phyloP scores from a whole-genome alignment of 2,888 invertebrate species.

The Rotaria sp. region DNA sequence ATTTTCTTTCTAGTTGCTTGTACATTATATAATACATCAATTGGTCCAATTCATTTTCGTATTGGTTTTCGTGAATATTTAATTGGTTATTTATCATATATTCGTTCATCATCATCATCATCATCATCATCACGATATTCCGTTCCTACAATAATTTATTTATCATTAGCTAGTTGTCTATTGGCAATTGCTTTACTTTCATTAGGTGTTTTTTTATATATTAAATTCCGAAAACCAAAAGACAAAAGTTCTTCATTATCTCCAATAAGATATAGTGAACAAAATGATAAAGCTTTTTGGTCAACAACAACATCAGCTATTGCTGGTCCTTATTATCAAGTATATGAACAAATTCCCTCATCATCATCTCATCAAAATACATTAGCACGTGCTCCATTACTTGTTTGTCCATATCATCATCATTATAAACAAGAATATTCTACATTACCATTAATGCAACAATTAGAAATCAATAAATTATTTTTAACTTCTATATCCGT shows the following conservation, averaged over 20 bases:
- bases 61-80: conserved; percentile 27
- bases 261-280: not conserved
- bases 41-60: not conserved
- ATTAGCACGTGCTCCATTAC: not conserved
- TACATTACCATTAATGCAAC: not conserved
- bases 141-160: not conserved
- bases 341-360: not conserved
- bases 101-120: not conserved
- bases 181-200: not conserved
- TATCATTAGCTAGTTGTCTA: not conserved
- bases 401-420: conserved; percentile 21
- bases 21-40: not conserved
- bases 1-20: not conserved
- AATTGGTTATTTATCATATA: conserved; percentile 26
- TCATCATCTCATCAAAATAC: not conserved
- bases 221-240: not conserved
- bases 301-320: not conserved
- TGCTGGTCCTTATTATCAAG: conserved; percentile 15
- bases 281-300: not conserved
- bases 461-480: not conserved
- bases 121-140: not conserved
- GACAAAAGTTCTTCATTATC: not conserved
- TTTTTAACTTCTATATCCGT: not conserved
- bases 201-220: not conserved
- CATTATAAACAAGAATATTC: not conserved